Conservation (phyloP, 2,888 invertebrate species). For the Pterobdella sp. region DNA sequence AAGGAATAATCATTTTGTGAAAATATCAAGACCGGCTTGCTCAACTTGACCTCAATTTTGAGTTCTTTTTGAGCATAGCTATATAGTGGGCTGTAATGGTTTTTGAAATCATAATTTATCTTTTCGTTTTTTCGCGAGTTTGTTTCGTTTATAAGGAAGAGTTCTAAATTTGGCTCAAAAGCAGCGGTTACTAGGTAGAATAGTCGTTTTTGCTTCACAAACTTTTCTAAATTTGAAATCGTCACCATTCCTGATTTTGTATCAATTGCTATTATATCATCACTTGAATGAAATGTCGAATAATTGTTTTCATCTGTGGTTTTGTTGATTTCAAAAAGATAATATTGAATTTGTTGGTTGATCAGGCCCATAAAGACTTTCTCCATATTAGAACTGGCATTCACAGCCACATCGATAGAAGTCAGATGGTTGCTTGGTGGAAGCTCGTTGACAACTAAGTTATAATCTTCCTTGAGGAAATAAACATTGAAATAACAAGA, state of each 20-base stretch:
- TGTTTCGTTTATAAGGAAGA: background rate
- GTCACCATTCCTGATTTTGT: background rate
- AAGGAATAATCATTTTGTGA: background rate
- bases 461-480: background rate
- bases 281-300: too few relatives aligned
- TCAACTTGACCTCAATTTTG: background rate
- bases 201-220: background rate
- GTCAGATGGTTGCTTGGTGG: background rate
- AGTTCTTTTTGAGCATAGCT: background rate
- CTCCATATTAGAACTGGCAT: too few relatives aligned
- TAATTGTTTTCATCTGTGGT: constrained; percentile 2
- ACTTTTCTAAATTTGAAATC: background rate
- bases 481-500: background rate
- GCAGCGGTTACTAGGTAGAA: background rate
- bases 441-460: background rate
- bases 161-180: background rate
- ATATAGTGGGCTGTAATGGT: background rate
- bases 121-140: background rate
- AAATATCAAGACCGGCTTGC: background rate
- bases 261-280: background rate
- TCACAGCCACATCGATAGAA: background rate
- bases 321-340: constrained; percentile 4
- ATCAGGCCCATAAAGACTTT: background rate
- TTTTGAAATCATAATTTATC: background rate
- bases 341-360: too few relatives aligned